A percentile compares a stretch with the other conserved stretches of the same genome.
These are phyloP conservation scores for Adoxophyes honmai DNA, from an alignment of 1,140 invertebrate species.

Conservation along the genomic window DNA sequence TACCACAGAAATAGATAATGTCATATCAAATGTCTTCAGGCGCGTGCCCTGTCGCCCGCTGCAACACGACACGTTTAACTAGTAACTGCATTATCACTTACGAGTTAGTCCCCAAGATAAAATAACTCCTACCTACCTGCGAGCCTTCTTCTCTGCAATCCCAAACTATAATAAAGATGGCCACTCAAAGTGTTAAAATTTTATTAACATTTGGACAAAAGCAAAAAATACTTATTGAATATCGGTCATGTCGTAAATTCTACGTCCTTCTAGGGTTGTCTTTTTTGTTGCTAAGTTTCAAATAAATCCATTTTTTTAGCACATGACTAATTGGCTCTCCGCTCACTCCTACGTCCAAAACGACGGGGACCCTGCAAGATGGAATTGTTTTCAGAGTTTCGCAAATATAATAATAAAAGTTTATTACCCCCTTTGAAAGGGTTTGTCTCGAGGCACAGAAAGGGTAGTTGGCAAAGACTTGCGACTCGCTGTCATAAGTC, in stretches of 20 bases:
- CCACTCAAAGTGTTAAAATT: constrained; percentile 51
- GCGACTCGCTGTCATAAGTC: constrained; percentile 54
- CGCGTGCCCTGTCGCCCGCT: constrained; percentile 38
- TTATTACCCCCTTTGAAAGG: constrained; percentile 74
- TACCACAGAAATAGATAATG: constrained; percentile 69
- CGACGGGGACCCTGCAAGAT: constrained; percentile 44
- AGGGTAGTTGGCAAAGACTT: constrained; percentile 62
- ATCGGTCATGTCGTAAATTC: constrained; percentile 35
- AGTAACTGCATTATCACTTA: constrained; percentile 11
- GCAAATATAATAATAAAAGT: constrained; percentile 76
- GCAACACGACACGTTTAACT: neutral
- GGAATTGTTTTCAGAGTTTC: constrained; percentile 58
- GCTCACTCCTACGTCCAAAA: constrained; percentile 27
- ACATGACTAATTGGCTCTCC: constrained; percentile 65
- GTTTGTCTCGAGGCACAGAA: constrained; percentile 59
- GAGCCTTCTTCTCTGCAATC: neutral
- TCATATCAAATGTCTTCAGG: constrained; percentile 67
- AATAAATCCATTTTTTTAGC: constrained; percentile 49
- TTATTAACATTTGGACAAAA: constrained; percentile 53
- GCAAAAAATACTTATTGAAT: constrained; percentile 45
- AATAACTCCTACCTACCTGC: neutral
- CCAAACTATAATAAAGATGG: constrained; percentile 35
- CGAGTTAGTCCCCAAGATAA: neutral
- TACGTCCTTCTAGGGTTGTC: constrained; percentile 40
- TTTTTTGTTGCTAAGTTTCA: constrained; percentile 55